Base-by-base conservation (phyloP, 2,888 invertebrate species). In the Andrena bucephala region DNA sequence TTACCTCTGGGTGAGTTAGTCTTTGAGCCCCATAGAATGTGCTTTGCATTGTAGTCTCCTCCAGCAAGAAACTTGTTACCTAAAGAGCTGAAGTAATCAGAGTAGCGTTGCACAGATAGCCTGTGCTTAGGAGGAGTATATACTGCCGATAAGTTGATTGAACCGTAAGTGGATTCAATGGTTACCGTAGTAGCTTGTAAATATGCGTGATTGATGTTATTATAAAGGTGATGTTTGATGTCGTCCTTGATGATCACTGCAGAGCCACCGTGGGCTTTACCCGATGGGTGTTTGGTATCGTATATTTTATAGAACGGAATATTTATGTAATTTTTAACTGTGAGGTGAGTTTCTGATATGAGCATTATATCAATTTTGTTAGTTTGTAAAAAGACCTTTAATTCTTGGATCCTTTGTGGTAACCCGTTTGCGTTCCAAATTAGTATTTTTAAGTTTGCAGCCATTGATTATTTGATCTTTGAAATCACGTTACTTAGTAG, bases 261-360 rank as follows among this genome's bases (percentile, higher is more conserved):
- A 0, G 82, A 65, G 10, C 80, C 76, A 8, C 83, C 84, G 13
- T 86, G 83, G 8, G 81, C 83, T 60, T 67, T 89, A 7, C 68
- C 83, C 27, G 84, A 85, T 6, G 83, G 76, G 42, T 89, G 77
- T 29, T 84, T 80, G 0, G 81, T 84, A 24, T 79, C 36, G n/a
- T 87, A 86, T 8, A 79, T 63, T 7, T 24, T 80, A 13, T 72
- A 88, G 1, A 67, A 59, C n/a, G 20, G 33, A 2, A 88, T 82
- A 69, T 82, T 87, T 8, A 85, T 59, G 27, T 84, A 75, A 20
- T 27, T 81, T 81, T 75, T 88, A 2, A 57, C 27, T 1, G 27
- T 65, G 3, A 77, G 33, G 10, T 24, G 68, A 0, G 59, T 62
- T 68, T 72, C 24, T 29, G 59, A n/a, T 2, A 72, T 68, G 1